Evolutionary conservation across 2,113 vertebrate species (phyloP), one percentile per base, ranked within the genome.

Genomic region (Hemicordylus capensis): DNA sequence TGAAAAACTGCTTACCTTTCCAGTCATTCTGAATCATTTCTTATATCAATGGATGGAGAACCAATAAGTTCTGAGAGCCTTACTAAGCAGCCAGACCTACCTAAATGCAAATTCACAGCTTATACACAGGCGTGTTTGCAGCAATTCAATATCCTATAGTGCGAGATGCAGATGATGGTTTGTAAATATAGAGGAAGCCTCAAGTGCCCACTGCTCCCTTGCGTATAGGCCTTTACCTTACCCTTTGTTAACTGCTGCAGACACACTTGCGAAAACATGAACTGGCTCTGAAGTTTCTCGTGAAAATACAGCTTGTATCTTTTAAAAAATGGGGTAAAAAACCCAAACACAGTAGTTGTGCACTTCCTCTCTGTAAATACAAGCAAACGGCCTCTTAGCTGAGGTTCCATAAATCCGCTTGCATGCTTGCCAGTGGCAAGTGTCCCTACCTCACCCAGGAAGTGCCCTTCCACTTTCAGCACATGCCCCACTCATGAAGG

Each of bases 271-370:
- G 59, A 61, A 48, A 78, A 78, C 12, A 59, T 19, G 24, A 79
- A 63, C 39, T 72, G 54, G 22, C 11, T 22, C 24, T 56, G 48
- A 51, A 10, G 14, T 80, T 73, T n/a, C 31, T 76, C 79, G 7
- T 54, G 63, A 76, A 54, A 1, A 6, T 24, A 61, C 42, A 73
- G 24, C 9, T 77, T 69, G n/a, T n/a, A n/a, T 7, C n/a, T 56
- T 67, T 0, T 15, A 73, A 73, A 20, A 83, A 72, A 74, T 34
- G 8, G n/a, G 17, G 56, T 39, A 22, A 37, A 56, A 69, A 54
- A 54, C 12, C 11, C 12, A 14, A 54, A 12, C 10, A 4, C 34
- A 58, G 66, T 0, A 1, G 6, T 1, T 39, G 28, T 6, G 31
- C 7, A 37, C 24, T 54, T 7, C 6, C 6, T 31, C 59, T 39